Conservation (phyloP, 2,797 vertebrate genomes). For the Siniperca scherzeri region DNA sequence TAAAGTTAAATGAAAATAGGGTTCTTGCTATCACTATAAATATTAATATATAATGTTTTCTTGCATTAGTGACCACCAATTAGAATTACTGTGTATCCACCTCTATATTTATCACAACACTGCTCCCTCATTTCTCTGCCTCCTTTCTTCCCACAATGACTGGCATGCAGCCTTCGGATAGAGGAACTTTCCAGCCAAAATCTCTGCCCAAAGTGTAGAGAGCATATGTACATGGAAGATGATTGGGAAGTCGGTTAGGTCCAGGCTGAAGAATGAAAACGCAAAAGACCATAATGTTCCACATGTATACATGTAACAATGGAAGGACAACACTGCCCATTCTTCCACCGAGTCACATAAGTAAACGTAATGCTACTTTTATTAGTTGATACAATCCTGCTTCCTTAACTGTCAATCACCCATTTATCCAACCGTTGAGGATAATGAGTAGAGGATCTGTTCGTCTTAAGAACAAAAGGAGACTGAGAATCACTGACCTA, state of each 20-base stretch:
- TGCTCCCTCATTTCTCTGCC: conserved; percentile 4
- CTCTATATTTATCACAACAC: conserved; percentile 12
- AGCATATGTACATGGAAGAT: conserved; percentile 15
- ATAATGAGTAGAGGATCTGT: conserved; percentile 24
- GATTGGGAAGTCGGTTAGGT: conserved; percentile 6
- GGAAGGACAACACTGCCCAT: background rate
- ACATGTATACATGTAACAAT: background rate
- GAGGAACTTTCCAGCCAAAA: conserved; percentile 7
- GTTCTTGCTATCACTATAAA: background rate
- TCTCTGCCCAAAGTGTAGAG: conserved; percentile 2
- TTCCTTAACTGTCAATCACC: conserved; percentile 40
- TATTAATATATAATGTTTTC: background rate
- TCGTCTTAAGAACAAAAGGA: conserved; percentile 9
- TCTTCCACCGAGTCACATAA: background rate
- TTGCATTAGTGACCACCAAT: background rate
- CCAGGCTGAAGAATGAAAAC: conserved; percentile 2
- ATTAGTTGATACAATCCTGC: conserved; percentile 17
- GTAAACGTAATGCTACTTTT: background rate
- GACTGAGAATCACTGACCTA: conserved; percentile 17
- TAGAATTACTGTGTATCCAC: background rate
- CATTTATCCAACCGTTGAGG: conserved; percentile 8
- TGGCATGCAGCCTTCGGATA: conserved; percentile 18
- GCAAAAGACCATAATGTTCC: background rate
- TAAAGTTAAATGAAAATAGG: background rate
- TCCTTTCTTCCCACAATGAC: conserved; percentile 11